phyloP scores from a whole-genome alignment of 53 echinoderm and acorn worm genomes.

The Actinopyga echinites region DNA sequence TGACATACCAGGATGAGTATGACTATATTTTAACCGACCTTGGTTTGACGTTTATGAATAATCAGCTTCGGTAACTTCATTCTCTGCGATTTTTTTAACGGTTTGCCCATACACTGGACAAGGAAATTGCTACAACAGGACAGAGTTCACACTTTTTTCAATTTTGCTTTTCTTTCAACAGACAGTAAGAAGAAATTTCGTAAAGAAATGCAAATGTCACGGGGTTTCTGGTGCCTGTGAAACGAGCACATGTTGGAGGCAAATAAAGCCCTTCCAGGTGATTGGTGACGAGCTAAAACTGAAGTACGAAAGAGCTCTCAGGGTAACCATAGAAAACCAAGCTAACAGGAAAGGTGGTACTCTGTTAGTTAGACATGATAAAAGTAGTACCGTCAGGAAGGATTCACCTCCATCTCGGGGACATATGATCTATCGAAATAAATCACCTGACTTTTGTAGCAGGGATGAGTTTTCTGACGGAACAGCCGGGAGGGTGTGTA shows the following conservation, averaged over 20 bases:
- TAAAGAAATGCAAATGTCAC: conserved; percentile 95
- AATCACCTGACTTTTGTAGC: conserved; percentile 88
- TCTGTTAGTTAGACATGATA: conserved; percentile 47
- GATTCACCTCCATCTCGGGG: conserved; percentile 33
- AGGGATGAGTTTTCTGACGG: conserved; percentile 67
- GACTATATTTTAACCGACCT: too few species aligned
- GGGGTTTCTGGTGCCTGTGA: conserved; percentile 91
- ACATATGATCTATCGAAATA: conserved; percentile 75
- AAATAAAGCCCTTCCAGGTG: conserved; percentile 73
- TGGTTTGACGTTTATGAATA: too few species aligned
- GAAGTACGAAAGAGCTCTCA: conserved; percentile 70
- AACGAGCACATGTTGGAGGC: conserved; percentile 91
- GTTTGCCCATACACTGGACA: too few species aligned
- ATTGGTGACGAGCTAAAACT: conserved; percentile 77
- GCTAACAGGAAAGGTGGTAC: conserved; percentile 62
- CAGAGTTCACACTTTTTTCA: too few species aligned
- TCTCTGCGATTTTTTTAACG: too few species aligned
- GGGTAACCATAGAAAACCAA: conserved; percentile 68
- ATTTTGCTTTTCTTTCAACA: conserved; percentile 39
- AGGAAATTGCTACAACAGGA: too few species aligned
- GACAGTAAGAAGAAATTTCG: conserved; percentile 69
- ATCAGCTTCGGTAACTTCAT: too few species aligned
- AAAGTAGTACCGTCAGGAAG: conserved; percentile 27
- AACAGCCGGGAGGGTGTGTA: conserved; percentile 73
- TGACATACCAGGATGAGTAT: too few species aligned